These are phyloP conservation scores for Eudorcas thomsonii DNA, from an alignment of 2,113 vertebrate species.

Conservation along the genomic window DNA sequence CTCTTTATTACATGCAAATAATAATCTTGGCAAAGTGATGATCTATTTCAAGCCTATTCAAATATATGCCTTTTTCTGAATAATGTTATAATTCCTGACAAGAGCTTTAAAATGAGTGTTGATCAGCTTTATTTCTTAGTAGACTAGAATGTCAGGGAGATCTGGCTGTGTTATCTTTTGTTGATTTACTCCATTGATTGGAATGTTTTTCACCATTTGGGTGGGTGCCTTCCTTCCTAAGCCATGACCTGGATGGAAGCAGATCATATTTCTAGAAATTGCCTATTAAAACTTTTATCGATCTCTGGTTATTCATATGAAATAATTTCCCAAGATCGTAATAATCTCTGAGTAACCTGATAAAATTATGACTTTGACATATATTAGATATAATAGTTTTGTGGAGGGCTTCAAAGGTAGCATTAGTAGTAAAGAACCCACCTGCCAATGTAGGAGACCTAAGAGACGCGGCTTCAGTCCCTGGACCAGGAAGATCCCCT, in stretches of 20 bases:
- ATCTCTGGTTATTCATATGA: not conserved
- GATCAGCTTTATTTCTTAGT: not conserved
- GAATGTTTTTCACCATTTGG: not conserved
- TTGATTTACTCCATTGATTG: not conserved
- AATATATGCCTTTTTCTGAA: conserved; percentile 20
- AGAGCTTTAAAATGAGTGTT: not conserved
- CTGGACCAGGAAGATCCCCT: not conserved
- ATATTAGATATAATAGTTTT: not conserved
- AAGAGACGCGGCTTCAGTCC: rapidly evolving
- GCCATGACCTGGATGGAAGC: not conserved
- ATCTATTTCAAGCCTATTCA: not conserved
- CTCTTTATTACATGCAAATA: not conserved
- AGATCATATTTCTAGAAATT: not conserved
- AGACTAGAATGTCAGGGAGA: not conserved
- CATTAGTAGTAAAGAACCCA: not conserved
- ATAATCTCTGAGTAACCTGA: not conserved
- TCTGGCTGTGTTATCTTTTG: not conserved
- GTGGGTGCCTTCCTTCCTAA: not conserved
- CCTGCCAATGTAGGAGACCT: not conserved
- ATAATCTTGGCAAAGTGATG: not conserved
- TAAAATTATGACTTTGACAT: not conserved
- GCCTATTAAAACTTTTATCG: not conserved
- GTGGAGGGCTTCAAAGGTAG: not conserved
- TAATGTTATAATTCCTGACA: not conserved
- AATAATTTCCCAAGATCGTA: not conserved